These are phyloP conservation scores for Motacilla alba DNA, from an alignment of 2,113 vertebrate genomes.

Conservation along the genomic window DNA sequence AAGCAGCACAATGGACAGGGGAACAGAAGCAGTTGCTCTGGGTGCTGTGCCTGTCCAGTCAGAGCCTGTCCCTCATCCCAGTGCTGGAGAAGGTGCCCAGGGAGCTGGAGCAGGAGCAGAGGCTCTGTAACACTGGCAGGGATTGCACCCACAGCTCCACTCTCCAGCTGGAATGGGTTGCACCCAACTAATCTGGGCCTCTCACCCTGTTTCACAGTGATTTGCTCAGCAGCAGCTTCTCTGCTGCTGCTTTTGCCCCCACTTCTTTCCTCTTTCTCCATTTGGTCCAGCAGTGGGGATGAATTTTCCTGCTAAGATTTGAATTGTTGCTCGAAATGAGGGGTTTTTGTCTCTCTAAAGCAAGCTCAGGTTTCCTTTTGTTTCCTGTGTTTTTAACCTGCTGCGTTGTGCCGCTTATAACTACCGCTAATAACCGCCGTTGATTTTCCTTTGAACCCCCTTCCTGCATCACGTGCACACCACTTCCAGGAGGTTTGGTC, in stretches of 20 bases:
- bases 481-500: background rate
- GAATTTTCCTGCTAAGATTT: background rate
- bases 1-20: background rate
- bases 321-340: background rate
- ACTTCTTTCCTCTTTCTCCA: background rate
- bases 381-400: conserved; percentile 7
- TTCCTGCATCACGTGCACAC: background rate
- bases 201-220: background rate
- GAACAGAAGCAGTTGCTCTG: background rate
- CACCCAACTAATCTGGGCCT: background rate
- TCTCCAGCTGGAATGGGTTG: background rate
- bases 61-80: background rate
- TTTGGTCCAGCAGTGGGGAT: background rate
- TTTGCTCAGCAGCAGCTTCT: background rate
- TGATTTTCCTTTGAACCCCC: background rate
- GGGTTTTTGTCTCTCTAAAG: conserved; percentile 6
- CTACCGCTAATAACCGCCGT: accelerated
- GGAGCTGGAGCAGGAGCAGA: background rate
- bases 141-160: background rate
- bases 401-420: conserved; percentile 30
- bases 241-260: background rate
- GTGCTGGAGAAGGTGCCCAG: background rate
- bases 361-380: background rate
- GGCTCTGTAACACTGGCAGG: background rate
- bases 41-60: too few species aligned